Conservation (phyloP, 2,797 vertebrate genomes). For the Remorina albescens region DNA sequence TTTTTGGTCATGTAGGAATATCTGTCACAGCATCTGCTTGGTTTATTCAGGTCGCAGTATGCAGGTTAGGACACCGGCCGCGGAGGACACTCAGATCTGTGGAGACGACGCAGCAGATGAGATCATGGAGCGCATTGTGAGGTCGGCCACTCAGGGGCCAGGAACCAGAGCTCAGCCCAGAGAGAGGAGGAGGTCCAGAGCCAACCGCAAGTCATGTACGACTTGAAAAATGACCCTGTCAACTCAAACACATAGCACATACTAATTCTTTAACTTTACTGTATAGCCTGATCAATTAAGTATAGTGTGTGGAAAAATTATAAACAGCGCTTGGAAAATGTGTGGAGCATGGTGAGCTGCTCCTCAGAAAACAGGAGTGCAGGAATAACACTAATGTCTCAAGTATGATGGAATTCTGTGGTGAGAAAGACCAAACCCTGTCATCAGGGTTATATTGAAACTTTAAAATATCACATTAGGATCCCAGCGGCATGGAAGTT, state of each 20-base stretch:
- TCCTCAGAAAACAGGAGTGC: no score
- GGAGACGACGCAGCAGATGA: conserved; percentile 93
- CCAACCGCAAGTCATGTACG: conserved; percentile 95
- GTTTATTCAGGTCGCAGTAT: conserved; percentile 81
- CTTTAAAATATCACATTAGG: no score
- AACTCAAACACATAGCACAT: neutral
- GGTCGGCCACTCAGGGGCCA: conserved; percentile 94
- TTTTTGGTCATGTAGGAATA: neutral
- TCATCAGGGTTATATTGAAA: no score
- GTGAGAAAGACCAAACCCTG: no score
- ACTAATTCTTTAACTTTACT: neutral
- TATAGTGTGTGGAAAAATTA: no score
- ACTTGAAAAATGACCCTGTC: conserved; percentile 12
- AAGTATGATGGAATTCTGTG: no score
- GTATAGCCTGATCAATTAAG: no score
- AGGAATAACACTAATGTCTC: no score
- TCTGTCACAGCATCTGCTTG: neutral
- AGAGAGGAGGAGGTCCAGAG: conserved; percentile 93
- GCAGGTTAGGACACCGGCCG: conserved; percentile 80
- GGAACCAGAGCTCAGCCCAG: conserved; percentile 90
- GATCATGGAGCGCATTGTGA: conserved; percentile 97
- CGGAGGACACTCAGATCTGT: conserved; percentile 85
- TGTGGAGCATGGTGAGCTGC: no score
- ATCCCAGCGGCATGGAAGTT: no score
- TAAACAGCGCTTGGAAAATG: no score